Evolutionary conservation across 2,113 vertebrate genomes (phyloP).

Genomic region (Mixornis gularis): DNA sequence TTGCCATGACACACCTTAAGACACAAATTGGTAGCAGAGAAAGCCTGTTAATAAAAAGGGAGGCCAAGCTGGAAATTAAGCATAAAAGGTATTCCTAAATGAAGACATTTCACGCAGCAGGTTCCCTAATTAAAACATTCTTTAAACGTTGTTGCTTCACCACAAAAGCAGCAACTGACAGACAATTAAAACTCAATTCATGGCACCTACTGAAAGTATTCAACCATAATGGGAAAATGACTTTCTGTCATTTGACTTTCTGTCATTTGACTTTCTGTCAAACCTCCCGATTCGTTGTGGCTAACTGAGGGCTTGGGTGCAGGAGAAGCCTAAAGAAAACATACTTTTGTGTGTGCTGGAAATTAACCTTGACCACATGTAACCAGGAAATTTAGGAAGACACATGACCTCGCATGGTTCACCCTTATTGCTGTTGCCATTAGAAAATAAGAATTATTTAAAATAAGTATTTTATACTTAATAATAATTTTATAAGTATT

Average conservation of each 20-base stretch:
- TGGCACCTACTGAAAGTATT: neutral
- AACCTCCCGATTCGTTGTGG: neutral
- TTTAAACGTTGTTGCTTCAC: neutral
- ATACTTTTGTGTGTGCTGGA: neutral
- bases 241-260: neutral
- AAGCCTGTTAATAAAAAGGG: neutral
- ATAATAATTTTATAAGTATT: too few relatives aligned
- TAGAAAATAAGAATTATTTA: neutral
- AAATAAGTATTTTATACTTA: too few relatives aligned
- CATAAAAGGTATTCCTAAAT: neutral
- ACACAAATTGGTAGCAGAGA: neutral
- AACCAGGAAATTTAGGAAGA: neutral
- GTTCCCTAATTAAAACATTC: conserved; percentile 6
- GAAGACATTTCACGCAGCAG: neutral
- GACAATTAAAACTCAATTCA: conserved; percentile 6
- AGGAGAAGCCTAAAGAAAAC: neutral
- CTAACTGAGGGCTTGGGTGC: neutral
- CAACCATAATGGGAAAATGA: neutral
- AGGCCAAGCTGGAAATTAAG: neutral
- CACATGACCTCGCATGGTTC: neutral
- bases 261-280: neutral
- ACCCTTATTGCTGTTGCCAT: neutral
- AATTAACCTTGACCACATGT: neutral
- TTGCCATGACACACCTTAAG: neutral
- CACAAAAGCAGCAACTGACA: neutral